Evolutionary conservation across 2,113 vertebrate species (phyloP), one percentile per base, ranked within the genome.

Genomic region (Colinus virginianus): DNA sequence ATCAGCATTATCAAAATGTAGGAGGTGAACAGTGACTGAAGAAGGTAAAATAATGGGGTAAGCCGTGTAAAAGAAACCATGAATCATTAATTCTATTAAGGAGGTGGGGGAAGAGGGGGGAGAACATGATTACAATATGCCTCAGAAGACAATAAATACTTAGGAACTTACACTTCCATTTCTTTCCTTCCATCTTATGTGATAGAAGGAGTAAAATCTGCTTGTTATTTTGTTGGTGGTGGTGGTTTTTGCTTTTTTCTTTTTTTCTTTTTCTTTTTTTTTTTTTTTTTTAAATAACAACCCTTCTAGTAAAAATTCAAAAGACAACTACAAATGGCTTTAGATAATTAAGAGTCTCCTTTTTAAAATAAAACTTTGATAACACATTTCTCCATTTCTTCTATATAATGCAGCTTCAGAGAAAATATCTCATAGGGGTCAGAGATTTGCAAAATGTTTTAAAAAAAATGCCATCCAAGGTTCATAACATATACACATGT

Each of bases 291-390:
- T 40, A 48, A 90, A 49, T 84, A 97, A 90, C 55, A 96, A 96
- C 72, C 84, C 48, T 96, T 95, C 90, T 83, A 86, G 75, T 90
- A 93, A 91, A 93, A 96, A 78, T 72, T 95, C 76, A 87, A 90
- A 96, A 94, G 90, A 93, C 69, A 90, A 91, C 87, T 96, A 90
- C 88, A 96, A 96, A 97, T 97, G 92, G 95, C 95, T 98, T 97
- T 94, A 95, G 95, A 90, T 94, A 96, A 95, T 96, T 88, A 84
- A 71, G 75, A 97, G 84, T 97, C 93, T 96, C 92, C 94, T 96
- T 97, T 96, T 96, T 94, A 97, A 98, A 98, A 98, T 97, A 97
- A 97, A 92, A 94, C 94, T 95, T 94, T 91, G 93, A 96, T 97
- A 96, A 96, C 94, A 80, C 79, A 48, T 96, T 97, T 96, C 94